Percentiles rank a stretch among this genome's conserved stretches.
Conservation (phyloP, 37 sponge, comb jelly and placozoan species). For the Cliona cf. orientalis region DNA sequence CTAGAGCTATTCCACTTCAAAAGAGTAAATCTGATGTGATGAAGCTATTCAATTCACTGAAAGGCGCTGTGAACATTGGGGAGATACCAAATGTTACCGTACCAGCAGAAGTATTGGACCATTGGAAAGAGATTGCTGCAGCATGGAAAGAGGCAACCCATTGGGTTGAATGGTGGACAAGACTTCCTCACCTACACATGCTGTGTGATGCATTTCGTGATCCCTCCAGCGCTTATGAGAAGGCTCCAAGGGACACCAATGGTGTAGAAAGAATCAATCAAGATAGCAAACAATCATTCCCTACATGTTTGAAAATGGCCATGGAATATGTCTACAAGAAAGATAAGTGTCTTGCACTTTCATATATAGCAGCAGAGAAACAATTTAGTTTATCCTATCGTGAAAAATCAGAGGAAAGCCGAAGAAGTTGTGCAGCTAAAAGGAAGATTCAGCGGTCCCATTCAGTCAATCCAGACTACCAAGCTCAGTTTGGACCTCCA, state of each 20-base stretch:
- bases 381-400: background rate
- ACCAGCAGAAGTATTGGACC: too few relatives aligned
- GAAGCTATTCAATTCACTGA: conserved; percentile 11
- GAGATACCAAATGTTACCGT: too few relatives aligned
- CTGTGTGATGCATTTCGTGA: background rate
- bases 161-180: conserved; percentile 14
- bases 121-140: background rate
- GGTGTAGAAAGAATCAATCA: conserved; percentile 6
- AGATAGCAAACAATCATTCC: background rate
- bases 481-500: too few relatives aligned
- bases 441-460: background rate
- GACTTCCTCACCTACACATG: background rate
- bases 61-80: too few relatives aligned
- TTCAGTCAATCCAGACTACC: too few relatives aligned
- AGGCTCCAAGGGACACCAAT: conserved; percentile 5
- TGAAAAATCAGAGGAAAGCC: background rate
- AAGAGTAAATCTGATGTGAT: conserved; percentile 7
- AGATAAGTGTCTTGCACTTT: too few relatives aligned
- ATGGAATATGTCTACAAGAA: too few relatives aligned
- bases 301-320: too few relatives aligned
- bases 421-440: background rate
- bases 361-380: background rate
- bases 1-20: background rate
- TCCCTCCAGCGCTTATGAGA: background rate
- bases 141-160: background rate